Conservation (phyloP, 2,797 vertebrate species). For the Sebastes goodei region DNA sequence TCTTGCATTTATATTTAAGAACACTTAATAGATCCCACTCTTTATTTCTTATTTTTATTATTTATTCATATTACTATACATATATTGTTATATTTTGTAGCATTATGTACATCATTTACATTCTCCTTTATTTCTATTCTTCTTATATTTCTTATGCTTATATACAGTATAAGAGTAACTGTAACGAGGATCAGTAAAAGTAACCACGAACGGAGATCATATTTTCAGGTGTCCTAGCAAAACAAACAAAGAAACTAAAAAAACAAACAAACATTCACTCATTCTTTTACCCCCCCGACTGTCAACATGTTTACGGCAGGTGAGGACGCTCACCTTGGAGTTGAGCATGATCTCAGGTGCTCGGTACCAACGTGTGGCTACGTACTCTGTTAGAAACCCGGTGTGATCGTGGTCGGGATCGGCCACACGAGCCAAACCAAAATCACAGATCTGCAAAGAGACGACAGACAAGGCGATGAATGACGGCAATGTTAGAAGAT, state of each 20-base stretch:
- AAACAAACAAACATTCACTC: not conserved
- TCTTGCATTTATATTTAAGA: too few relatives aligned
- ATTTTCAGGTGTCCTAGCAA: not conserved
- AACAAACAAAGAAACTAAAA: not conserved
- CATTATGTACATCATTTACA: too few relatives aligned
- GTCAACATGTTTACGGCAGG: not conserved
- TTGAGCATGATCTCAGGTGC: slow-evolving; percentile 96
- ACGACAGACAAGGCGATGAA: not conserved
- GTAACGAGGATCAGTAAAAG: too few relatives aligned
- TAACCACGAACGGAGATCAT: not conserved
- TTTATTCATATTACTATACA: too few relatives aligned
- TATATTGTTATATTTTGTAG: too few relatives aligned
- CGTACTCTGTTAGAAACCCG: slow-evolving; percentile 93
- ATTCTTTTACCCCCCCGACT: too few relatives aligned
- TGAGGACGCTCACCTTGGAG: slow-evolving; percentile 84
- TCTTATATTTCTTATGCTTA: too few relatives aligned
- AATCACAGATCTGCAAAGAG: slow-evolving; percentile 88
- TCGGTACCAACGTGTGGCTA: slow-evolving; percentile 94
- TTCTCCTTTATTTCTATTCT: too few relatives aligned
- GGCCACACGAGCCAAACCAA: slow-evolving; percentile 90
- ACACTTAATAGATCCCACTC: too few relatives aligned
- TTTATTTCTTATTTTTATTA: too few relatives aligned
- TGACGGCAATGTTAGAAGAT: not conserved
- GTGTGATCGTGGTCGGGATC: slow-evolving; percentile 91
- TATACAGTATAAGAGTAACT: too few relatives aligned